phyloP scores from a whole-genome alignment of 1,140 invertebrate genomes.

The Gryon sp. region DNA sequence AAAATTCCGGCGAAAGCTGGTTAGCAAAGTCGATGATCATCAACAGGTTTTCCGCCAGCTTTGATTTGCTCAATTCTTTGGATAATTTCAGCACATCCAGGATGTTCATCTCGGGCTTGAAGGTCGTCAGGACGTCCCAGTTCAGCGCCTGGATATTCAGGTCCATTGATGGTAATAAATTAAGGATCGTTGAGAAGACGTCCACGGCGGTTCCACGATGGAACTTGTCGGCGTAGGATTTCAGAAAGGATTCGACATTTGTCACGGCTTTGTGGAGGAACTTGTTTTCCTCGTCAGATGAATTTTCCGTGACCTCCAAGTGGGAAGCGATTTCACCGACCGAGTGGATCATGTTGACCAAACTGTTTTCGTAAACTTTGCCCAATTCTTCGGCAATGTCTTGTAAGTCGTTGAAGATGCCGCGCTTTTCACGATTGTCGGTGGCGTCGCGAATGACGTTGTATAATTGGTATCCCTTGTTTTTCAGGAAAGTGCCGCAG shows the following conservation, averaged over 20 bases:
- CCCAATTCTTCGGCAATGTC: not conserved
- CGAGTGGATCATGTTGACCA: not conserved
- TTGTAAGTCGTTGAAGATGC: not conserved
- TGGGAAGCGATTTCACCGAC: not conserved
- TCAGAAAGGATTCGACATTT: not conserved
- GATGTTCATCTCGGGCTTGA: not conserved
- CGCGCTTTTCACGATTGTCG: not conserved
- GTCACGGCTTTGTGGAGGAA: constrained; percentile 7
- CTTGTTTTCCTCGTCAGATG: not conserved
- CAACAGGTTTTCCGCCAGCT: constrained; percentile 14
- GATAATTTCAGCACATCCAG: not conserved
- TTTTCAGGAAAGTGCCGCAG: constrained; percentile 18
- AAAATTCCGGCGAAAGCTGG: constrained; percentile 1
- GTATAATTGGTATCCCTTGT: constrained; percentile 15
- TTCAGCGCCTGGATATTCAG: not conserved
- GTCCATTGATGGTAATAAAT: constrained; percentile 4
- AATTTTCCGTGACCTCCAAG: not conserved
- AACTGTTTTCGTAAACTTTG: not conserved
- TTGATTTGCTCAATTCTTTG: not conserved
- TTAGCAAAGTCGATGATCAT: constrained; percentile 12
- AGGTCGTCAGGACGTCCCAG: not conserved
- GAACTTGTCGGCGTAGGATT: constrained; percentile 5
- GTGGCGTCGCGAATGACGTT: not conserved
- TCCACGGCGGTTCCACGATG: not conserved
- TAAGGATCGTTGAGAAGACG: constrained; percentile 1